Conservation (phyloP, 2,888 invertebrate species). For the Nomada fabriciana region DNA sequence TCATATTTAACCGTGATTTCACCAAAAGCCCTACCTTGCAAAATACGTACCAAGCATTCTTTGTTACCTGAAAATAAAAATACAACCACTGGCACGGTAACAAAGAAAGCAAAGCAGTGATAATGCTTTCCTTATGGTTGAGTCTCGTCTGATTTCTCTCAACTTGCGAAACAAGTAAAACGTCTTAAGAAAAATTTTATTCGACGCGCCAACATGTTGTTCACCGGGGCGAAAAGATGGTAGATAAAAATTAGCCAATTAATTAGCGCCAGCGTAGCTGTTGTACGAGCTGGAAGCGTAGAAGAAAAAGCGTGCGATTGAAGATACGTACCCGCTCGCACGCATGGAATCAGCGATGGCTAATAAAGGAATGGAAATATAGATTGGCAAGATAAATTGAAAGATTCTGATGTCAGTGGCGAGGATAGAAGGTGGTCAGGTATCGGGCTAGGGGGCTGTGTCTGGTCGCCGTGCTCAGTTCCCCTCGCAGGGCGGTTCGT, state of each 20-base stretch:
- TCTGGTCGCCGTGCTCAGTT: neutral
- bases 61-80: neutral
- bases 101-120: neutral
- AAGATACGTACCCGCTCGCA: neutral
- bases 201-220: neutral
- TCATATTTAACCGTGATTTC: neutral
- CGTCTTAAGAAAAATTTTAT: neutral
- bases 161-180: slow-evolving; percentile 21
- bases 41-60: neutral
- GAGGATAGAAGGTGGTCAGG: slow-evolving; percentile 20
- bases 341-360: neutral
- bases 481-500: slow-evolving; percentile 18
- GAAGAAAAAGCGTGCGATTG: neutral
- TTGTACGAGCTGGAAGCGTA: neutral
- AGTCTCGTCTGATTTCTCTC: neutral
- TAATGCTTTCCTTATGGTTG: neutral
- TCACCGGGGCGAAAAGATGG: slow-evolving; percentile 27
- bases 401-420: slow-evolving; percentile 1
- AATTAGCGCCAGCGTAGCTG: slow-evolving; percentile 8
- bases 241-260: slow-evolving; percentile 40
- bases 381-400: neutral
- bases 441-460: slow-evolving; percentile 34
- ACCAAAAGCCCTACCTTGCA: neutral
- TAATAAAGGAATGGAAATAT: neutral
- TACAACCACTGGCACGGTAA: neutral